Evolutionary conservation across 2,888 invertebrate species (phyloP).

Genomic region (Geophilus truncorum): DNA sequence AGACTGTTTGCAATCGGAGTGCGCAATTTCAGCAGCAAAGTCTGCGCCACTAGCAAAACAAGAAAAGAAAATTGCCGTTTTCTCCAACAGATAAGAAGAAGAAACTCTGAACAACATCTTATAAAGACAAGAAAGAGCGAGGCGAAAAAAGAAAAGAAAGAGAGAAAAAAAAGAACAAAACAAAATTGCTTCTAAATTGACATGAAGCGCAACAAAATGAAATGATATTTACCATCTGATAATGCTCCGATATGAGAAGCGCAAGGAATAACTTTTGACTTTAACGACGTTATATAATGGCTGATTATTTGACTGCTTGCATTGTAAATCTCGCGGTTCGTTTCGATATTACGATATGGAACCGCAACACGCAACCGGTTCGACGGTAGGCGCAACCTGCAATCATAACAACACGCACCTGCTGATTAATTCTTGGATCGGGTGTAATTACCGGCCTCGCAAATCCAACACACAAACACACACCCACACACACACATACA

Average conservation of each 20-base stretch:
- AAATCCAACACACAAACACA: background rate
- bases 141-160: background rate
- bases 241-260: background rate
- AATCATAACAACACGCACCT: conserved; percentile 1
- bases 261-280: background rate
- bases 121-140: background rate
- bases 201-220: background rate
- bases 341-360: conserved; percentile 4
- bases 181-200: conserved; percentile 16
- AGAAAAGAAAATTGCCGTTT: background rate
- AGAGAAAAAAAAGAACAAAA: background rate
- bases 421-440: conserved; percentile 20
- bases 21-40: background rate
- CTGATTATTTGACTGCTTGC: conserved; percentile 14
- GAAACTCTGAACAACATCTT: background rate
- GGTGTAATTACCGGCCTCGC: background rate
- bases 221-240: conserved; percentile 20
- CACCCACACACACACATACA: too few species aligned
- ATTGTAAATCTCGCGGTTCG: background rate
- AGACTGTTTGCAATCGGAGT: background rate
- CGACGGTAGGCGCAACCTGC: background rate
- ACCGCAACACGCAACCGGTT: conserved; percentile 3
- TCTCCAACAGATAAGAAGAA: conserved; percentile 11
- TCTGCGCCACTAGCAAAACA: background rate
- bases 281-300: background rate